phyloP scores from a whole-genome alignment of 2,113 vertebrate species.

The Nothoprocta perdicaria region DNA sequence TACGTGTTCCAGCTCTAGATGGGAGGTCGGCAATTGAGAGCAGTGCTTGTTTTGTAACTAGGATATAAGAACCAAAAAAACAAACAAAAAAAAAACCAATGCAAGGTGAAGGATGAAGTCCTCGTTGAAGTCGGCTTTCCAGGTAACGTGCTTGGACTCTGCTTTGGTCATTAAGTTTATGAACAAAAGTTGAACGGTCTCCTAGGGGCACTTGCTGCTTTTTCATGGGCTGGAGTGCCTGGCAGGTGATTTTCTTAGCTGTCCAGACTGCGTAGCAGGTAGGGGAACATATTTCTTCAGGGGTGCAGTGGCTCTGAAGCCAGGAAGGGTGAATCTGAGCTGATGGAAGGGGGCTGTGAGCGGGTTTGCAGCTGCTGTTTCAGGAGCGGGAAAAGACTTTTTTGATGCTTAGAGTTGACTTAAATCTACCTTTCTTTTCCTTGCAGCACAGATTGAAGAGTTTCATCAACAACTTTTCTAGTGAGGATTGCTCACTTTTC shows the following conservation, averaged over 20 bases:
- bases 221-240: not conserved
- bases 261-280: not conserved
- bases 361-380: not conserved
- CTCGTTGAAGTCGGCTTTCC: not conserved
- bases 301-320: not conserved
- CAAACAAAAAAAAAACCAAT: accelerated
- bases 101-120: not conserved
- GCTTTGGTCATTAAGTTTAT: not conserved
- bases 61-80: not conserved
- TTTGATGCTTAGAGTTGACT: not conserved
- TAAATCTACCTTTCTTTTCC: not conserved
- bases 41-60: not conserved
- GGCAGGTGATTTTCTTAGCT: not conserved
- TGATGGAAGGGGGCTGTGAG: not conserved
- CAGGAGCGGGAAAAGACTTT: not conserved
- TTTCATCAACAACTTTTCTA: not conserved
- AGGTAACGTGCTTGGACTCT: no score
- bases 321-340: not conserved
- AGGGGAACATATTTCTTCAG: not conserved
- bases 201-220: accelerated
- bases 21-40: not conserved
- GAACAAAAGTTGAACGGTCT: not conserved
- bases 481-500: not conserved
- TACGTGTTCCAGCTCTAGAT: not conserved
- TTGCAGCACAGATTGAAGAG: not conserved